Evolutionary conservation across 2,888 invertebrate species (phyloP).

Genomic region (Agriopis marginaria): DNA sequence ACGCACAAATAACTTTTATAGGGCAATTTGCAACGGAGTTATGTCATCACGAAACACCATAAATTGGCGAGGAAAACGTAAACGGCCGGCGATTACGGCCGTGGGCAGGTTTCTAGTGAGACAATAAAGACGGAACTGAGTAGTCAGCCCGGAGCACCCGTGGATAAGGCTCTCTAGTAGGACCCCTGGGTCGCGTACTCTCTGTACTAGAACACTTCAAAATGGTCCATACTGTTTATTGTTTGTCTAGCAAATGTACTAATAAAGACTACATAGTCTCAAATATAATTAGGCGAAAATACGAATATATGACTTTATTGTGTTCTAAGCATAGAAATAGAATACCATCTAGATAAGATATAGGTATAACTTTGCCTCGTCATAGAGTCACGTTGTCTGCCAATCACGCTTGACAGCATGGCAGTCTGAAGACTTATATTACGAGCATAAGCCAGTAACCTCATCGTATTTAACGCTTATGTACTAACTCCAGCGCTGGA

Average conservation of each 20-base stretch:
- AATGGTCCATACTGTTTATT: background rate
- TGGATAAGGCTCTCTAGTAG: background rate
- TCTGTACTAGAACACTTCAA: slow-evolving; percentile 2
- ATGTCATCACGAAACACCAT: slow-evolving; percentile 76
- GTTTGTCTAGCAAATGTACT: background rate
- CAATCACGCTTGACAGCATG: background rate
- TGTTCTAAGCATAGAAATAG: no score
- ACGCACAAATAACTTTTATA: slow-evolving; percentile 80
- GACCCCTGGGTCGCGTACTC: slow-evolving; percentile 3
- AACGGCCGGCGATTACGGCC: slow-evolving; percentile 67
- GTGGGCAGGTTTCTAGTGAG: slow-evolving; percentile 53
- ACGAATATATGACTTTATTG: no score
- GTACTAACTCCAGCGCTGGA: slow-evolving; percentile 27
- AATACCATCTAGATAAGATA: background rate
- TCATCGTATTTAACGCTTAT: slow-evolving; percentile 21
- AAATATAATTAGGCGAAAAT: background rate
- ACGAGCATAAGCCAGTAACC: slow-evolving; percentile 1
- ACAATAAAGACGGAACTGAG: slow-evolving; percentile 68
- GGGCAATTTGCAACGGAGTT: slow-evolving; percentile 77
- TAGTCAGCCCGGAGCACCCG: slow-evolving; percentile 28
- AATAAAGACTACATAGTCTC: background rate
- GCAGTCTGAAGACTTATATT: background rate
- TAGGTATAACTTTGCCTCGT: no score
- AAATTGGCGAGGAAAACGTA: slow-evolving; percentile 73
- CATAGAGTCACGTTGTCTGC: background rate